Base-by-base conservation (phyloP, 2,797 vertebrate species). In the Falco rusticolus region DNA sequence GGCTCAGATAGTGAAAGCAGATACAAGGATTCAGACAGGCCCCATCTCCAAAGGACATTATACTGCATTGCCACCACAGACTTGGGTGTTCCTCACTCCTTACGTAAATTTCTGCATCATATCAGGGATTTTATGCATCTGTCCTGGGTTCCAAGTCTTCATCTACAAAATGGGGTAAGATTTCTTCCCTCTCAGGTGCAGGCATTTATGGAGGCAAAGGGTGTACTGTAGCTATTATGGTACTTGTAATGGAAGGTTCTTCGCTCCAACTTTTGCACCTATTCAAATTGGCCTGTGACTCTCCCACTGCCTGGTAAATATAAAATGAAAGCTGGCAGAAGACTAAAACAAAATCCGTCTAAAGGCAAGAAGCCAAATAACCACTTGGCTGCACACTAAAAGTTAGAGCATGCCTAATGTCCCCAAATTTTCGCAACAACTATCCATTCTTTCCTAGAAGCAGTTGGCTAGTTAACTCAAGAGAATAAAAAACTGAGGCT, bases 261-360 rank as follows among this genome's bases (percentile, higher is more conserved):
- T 64, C 0, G 0, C 6, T 89, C 82, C 68, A 93, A 57, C 7
- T 93, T 83, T 94, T 90, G n/a, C 81, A 94, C 69, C 72, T 96
- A 53, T 80, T 91, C 79, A 75, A 45, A 86, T 19, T 71, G 33
- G 26, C 31, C 45, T 74, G 15, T 76, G 79, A 82, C 61, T 63
- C 16, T 84, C 24, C 22, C n/a, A 26, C 39, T 83, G 39, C 28
- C 47, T 75, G 47, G 59, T 79, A 85, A 94, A 84, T 59, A 81
- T 59, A 71, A 93, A 96, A 92, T 69, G 20, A 87, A 81, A 81
- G 60, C 74, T 94, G 89, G 90, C 78, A 93, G 53, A 85, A 83
- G 20, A 64, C 56, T 87, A 43, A 77, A 94, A 25, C 6, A 80
- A 78, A 94, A 71, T 78, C n/a, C 26, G 8, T 47, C 74, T 69